phyloP scores from a whole-genome alignment of 2,888 invertebrate species.

The Euclidia mi region DNA sequence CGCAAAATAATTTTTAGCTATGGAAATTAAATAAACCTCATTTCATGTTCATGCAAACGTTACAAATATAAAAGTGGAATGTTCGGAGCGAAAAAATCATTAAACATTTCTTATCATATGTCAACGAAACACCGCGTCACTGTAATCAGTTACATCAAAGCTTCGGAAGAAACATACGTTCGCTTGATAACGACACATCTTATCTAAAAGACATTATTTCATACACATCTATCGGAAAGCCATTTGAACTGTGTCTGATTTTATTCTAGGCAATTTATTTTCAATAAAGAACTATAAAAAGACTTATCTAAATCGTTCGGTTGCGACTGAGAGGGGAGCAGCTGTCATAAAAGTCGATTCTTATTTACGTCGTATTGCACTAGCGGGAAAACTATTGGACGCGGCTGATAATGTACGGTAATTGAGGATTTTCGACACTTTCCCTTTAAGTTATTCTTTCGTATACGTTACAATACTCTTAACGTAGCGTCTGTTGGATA shows the following conservation, averaged over 20 bases:
- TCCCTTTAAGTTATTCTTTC: background rate
- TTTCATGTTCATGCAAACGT: background rate
- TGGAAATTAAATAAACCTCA: no score
- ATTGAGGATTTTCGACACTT: constrained; percentile 6
- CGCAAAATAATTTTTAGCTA: no score
- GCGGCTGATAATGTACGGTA: constrained; percentile 10
- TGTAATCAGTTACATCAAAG: constrained; percentile 56
- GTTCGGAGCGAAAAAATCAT: constrained; percentile 22
- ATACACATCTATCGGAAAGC: constrained; percentile 89
- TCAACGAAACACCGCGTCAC: constrained; percentile 55
- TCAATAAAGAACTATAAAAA: constrained; percentile 91
- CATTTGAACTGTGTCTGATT: constrained; percentile 87
- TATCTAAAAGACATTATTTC: constrained; percentile 87
- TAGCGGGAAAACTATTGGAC: constrained; percentile 64
- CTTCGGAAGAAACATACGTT: constrained; percentile 70
- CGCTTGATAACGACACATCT: constrained; percentile 77
- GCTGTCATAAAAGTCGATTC: constrained; percentile 84
- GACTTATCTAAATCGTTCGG: constrained; percentile 89
- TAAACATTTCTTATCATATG: constrained; percentile 49
- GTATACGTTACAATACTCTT: background rate
- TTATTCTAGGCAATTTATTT: constrained; percentile 90
- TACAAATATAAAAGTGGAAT: background rate
- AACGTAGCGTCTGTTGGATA: no score
- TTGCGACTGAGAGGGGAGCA: constrained; percentile 80
- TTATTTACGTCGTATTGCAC: constrained; percentile 83